A percentile compares a stretch with the other conserved stretches of the same genome.
phyloP scores from a whole-genome alignment of 2,888 invertebrate genomes.

The Zygothrica quintamaculata region DNA sequence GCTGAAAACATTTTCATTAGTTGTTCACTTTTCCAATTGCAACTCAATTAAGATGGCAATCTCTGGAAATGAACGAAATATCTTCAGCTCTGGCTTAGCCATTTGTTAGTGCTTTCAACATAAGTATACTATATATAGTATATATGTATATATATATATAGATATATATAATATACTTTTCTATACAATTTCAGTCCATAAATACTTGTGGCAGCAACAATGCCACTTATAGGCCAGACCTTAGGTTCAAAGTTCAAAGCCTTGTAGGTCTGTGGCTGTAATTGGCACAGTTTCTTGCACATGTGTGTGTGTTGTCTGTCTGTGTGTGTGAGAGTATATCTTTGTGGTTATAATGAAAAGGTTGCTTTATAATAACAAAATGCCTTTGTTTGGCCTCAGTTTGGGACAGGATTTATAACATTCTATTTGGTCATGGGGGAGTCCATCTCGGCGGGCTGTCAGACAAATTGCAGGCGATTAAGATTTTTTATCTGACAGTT shows the following conservation, averaged over 20 bases:
- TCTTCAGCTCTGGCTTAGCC: slow-evolving; percentile 31
- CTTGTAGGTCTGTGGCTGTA: slow-evolving; percentile 21
- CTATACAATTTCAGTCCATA: slow-evolving; percentile 25
- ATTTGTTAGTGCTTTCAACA: slow-evolving; percentile 20
- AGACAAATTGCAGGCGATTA: slow-evolving; percentile 74
- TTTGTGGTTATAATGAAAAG: slow-evolving; percentile 51
- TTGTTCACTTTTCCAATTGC: slow-evolving; percentile 57
- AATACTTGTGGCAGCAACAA: slow-evolving; percentile 40
- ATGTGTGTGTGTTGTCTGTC: slow-evolving; percentile 30
- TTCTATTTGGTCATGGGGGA: slow-evolving; percentile 25
- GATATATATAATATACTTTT: slow-evolving; percentile 2
- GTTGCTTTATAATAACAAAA: slow-evolving; percentile 39
- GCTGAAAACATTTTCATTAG: slow-evolving; percentile 18
- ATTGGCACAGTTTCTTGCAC: slow-evolving; percentile 28
- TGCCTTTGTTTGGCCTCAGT: slow-evolving; percentile 33
- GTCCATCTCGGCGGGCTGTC: slow-evolving; percentile 21
- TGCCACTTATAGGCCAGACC: slow-evolving; percentile 2
- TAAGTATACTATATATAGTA: background rate
- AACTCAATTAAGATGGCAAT: slow-evolving; percentile 76
- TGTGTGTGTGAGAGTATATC: background rate
- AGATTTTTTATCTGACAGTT: slow-evolving; percentile 67
- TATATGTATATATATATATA: slow-evolving; percentile 10
- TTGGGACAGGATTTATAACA: slow-evolving; percentile 1
- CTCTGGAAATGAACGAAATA: slow-evolving; percentile 54
- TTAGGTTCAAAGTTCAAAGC: slow-evolving; percentile 38